Evolutionary conservation across 2,797 vertebrate genomes (phyloP).

Genomic region (Centroberyx gerrardi): DNA sequence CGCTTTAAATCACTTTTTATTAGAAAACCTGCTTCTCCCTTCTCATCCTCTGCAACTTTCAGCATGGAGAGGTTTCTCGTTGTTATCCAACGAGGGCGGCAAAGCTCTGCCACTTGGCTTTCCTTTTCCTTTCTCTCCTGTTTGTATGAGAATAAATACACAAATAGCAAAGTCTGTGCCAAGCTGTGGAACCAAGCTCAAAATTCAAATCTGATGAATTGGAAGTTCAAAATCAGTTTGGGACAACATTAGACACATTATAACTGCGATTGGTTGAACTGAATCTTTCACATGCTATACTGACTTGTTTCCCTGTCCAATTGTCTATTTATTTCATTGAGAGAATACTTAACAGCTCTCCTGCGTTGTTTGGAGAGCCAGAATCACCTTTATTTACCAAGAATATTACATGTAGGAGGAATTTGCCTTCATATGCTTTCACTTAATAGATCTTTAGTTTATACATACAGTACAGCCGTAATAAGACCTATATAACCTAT

Average conservation of each 20-base stretch:
- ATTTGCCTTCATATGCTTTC: constrained; percentile 29
- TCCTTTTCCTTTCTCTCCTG: background rate
- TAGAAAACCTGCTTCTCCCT: background rate
- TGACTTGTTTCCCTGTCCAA: constrained; percentile 36
- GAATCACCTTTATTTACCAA: constrained; percentile 12
- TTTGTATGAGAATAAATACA: background rate
- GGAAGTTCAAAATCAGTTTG: constrained; percentile 7
- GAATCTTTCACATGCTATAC: background rate
- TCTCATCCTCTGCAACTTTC: background rate
- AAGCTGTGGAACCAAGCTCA: background rate
- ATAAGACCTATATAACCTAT: no score
- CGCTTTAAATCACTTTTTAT: background rate
- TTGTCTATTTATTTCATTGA: constrained; percentile 34
- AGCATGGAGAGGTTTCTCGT: background rate
- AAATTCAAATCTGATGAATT: background rate
- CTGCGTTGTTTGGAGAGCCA: constrained; percentile 16
- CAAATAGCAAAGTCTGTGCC: background rate
- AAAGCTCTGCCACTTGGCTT: background rate
- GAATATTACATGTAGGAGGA: constrained; percentile 34
- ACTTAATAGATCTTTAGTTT: background rate
- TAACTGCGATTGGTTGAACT: constrained; percentile 18
- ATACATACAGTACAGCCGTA: background rate
- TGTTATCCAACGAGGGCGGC: background rate
- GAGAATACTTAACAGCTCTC: constrained; percentile 38
- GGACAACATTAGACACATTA: constrained; percentile 12